These are phyloP conservation scores for Ameiurus melas DNA, from an alignment of 2,113 vertebrate species.

Conservation along the genomic window DNA sequence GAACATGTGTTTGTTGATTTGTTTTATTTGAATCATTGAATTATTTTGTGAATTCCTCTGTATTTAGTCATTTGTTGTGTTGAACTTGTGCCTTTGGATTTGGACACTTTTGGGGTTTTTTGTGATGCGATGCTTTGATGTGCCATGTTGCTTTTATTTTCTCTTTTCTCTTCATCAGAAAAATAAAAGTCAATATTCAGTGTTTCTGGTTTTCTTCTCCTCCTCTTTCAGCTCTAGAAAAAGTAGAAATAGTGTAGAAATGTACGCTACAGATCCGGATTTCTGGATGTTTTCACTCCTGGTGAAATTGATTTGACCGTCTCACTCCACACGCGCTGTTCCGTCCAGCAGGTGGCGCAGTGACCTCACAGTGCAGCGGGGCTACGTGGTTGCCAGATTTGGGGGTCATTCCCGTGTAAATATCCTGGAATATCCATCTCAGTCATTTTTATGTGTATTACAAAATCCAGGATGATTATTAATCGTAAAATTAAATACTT, in stretches of 20 bases:
- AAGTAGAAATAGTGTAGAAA: not conserved
- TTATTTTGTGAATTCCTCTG: not conserved
- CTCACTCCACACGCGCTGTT: not conserved
- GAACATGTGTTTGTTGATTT: not conserved
- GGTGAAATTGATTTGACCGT: not conserved
- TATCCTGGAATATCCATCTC: not conserved
- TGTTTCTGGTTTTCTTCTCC: not conserved
- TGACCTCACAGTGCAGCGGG: not conserved
- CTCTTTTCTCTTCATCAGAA: not conserved
- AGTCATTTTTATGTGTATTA: not conserved
- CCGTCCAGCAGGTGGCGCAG: slow-evolving; percentile 44
- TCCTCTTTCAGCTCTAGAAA: not conserved
- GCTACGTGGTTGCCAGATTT: not conserved
- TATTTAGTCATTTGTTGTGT: not conserved
- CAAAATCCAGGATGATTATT: not conserved
- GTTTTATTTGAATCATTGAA: not conserved
- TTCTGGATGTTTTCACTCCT: not conserved
- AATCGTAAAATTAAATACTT: not conserved
- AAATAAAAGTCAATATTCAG: not conserved
- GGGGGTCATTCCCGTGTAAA: not conserved
- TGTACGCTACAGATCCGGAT: not conserved
- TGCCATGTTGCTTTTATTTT: not conserved
- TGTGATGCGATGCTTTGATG: rapidly evolving
- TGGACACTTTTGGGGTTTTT: not conserved
- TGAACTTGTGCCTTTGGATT: not conserved